These are phyloP conservation scores for Enteromius treurensis DNA, from an alignment of 2,797 vertebrate genomes.

Conservation along the genomic window DNA sequence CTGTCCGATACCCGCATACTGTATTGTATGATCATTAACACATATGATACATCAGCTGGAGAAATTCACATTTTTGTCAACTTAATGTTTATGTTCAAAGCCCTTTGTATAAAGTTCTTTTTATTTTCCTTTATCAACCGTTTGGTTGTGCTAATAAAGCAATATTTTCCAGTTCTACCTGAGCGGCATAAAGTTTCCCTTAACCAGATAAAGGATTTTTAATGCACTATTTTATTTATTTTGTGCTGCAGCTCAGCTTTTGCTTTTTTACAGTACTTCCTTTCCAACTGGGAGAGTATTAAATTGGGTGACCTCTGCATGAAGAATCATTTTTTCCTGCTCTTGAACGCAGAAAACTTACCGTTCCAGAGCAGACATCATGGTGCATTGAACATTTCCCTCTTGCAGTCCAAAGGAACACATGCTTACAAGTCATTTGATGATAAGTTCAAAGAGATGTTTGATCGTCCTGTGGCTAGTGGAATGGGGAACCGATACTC, in stretches of 20 bases:
- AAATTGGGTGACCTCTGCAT: conserved; percentile 8
- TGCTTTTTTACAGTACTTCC: neutral
- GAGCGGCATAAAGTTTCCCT: neutral
- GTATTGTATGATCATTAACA: neutral
- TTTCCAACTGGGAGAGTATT: conserved; percentile 1
- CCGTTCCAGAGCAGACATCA: neutral
- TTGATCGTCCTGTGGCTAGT: neutral
- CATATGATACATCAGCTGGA: neutral
- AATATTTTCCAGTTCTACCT: neutral
- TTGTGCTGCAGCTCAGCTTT: neutral
- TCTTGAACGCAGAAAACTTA: neutral
- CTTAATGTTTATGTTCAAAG: neutral
- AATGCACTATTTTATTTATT: neutral
- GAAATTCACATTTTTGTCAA: neutral
- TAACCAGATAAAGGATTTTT: neutral
- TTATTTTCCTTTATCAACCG: neutral
- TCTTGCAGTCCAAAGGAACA: conserved; percentile 5
- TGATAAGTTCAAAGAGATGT: conserved; percentile 30
- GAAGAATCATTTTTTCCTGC: conserved; percentile 14
- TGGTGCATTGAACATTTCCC: conserved; percentile 8
- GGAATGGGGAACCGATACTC: conserved; percentile 12
- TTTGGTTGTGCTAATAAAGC: neutral
- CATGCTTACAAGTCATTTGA: conserved; percentile 22
- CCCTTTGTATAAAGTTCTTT: neutral
- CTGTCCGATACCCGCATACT: neutral